These are phyloP conservation scores for Eucera pruinosa DNA, from an alignment of 2,888 invertebrate species.

Conservation along the genomic window DNA sequence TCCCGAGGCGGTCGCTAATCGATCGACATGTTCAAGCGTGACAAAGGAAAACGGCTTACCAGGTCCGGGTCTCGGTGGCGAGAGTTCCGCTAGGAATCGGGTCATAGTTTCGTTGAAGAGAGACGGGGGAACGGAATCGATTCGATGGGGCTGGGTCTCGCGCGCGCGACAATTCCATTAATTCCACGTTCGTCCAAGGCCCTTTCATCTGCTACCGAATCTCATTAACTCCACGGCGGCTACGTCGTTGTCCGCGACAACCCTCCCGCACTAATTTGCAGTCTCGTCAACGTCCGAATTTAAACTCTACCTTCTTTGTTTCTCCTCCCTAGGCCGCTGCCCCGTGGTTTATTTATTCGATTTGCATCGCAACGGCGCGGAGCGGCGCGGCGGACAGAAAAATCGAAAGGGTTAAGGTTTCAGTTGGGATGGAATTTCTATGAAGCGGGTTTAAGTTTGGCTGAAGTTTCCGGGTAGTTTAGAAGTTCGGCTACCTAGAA, in stretches of 20 bases:
- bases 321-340: background rate
- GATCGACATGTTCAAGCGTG: slow-evolving; percentile 46
- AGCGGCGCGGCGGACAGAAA: slow-evolving; percentile 18
- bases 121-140: slow-evolving; percentile 31
- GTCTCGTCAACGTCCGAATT: slow-evolving; percentile 29
- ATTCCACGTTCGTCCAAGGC: slow-evolving; percentile 64
- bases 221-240: slow-evolving; percentile 61
- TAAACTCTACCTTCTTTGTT: background rate
- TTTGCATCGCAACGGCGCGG: slow-evolving; percentile 2
- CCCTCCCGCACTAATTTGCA: slow-evolving; percentile 35
- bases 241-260: slow-evolving; percentile 24
- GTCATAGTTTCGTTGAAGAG: slow-evolving; percentile 30
- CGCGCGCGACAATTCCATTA: slow-evolving; percentile 67
- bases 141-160: slow-evolving; percentile 17
- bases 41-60: slow-evolving; percentile 52
- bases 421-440: background rate
- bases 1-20: slow-evolving; percentile 44
- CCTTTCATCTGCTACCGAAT: slow-evolving; percentile 68
- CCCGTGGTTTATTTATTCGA: background rate
- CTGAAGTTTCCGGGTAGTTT: too few species aligned
- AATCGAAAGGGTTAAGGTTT: background rate
- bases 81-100: slow-evolving; percentile 25
- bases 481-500: too few species aligned
- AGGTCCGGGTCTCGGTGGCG: background rate
- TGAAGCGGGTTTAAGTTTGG: too few species aligned